Evolutionary conservation across 2,113 vertebrate species (phyloP).

Genomic region (Manacus vitellinus): DNA sequence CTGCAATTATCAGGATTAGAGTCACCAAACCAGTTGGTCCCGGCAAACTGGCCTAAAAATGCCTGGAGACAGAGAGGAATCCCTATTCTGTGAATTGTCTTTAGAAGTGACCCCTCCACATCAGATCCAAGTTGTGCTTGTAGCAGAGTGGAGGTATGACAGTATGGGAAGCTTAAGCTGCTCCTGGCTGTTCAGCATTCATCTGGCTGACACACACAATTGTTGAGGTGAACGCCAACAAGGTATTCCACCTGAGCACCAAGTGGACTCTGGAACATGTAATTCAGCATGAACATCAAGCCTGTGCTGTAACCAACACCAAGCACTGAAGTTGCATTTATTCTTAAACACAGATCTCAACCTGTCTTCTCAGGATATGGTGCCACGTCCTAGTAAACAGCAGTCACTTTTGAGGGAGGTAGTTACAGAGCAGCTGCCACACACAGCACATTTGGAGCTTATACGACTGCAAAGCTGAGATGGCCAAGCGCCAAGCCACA

Average conservation of each 20-base stretch:
- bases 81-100: neutral
- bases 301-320: neutral
- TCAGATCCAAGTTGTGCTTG: neutral
- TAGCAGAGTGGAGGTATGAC: neutral
- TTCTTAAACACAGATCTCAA: neutral
- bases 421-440: conserved; percentile 26
- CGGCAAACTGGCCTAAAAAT: neutral
- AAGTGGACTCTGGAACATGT: neutral
- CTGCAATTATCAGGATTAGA: neutral
- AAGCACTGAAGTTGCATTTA: neutral
- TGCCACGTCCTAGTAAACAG: neutral
- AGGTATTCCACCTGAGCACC: neutral
- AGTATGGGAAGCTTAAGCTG: neutral
- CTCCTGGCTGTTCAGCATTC: neutral
- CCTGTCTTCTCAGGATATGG: neutral
- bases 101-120: neutral
- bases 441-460: conserved; percentile 66
- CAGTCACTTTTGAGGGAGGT: neutral
- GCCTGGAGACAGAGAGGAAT: neutral
- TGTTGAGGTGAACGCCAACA: neutral
- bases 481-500: conserved; percentile 55
- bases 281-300: neutral
- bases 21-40: neutral
- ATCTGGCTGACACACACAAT: neutral
- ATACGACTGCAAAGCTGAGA: conserved; percentile 38